Evolutionary conservation across 2,113 vertebrate genomes (phyloP).

Genomic region (Phoxinus phoxinus): DNA sequence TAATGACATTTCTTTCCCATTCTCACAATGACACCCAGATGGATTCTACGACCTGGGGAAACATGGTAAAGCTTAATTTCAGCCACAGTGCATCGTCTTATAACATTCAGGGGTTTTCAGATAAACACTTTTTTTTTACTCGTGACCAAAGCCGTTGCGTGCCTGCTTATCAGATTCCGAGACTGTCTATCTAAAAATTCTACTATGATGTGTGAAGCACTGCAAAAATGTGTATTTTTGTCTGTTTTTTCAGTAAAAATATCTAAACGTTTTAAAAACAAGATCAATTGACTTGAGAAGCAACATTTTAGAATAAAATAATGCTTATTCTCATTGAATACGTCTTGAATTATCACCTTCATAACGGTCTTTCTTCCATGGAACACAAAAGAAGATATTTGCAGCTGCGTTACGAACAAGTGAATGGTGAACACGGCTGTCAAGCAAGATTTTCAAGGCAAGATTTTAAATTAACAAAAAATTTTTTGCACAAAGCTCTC

Average conservation of each 20-base stretch:
- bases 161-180: constrained; percentile 64
- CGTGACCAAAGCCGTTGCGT: constrained; percentile 2
- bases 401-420: neutral
- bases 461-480: neutral
- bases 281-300: neutral
- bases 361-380: neutral
- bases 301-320: neutral
- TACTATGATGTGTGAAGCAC: constrained; percentile 69
- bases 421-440: neutral
- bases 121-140: neutral
- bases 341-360: neutral
- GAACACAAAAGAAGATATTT: neutral
- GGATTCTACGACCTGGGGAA: neutral
- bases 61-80: neutral
- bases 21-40: constrained; percentile 23
- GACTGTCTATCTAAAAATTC: constrained; percentile 72
- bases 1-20: neutral
- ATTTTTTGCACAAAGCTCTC: no score
- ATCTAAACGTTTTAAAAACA: neutral
- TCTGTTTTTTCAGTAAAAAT: constrained; percentile 11
- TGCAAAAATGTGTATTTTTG: constrained; percentile 10
- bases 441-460: neutral
- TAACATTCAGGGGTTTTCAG: constrained; percentile 33
- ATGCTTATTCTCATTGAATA: neutral
- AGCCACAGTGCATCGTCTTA: constrained; percentile 30